A percentile compares a stretch with the other conserved stretches of the same genome.
Evolutionary conservation across 2,113 vertebrate genomes (phyloP).

Genomic region (Brachyhypopomus occidentalis): DNA sequence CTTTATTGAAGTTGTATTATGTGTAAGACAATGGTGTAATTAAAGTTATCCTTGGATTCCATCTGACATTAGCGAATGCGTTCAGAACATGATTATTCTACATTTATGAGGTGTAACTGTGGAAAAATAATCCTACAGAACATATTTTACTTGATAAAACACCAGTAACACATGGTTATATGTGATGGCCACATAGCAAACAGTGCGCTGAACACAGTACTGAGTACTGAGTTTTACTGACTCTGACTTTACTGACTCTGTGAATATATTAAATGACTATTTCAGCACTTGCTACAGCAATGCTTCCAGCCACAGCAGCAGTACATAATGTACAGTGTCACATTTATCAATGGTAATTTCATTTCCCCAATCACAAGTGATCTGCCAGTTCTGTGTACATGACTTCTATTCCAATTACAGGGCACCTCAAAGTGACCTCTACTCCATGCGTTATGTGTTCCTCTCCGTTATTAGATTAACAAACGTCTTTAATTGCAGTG

Average conservation of each 20-base stretch:
- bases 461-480: constrained; percentile 49
- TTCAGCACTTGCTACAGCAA: neutral
- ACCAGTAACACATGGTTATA: no score
- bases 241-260: no score
- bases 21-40: neutral
- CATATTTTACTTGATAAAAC: neutral
- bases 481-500: constrained; percentile 33
- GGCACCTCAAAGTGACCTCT: constrained; percentile 12
- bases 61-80: neutral
- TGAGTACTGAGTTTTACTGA: neutral
- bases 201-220: no score
- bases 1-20: constrained; percentile 14
- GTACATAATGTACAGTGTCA: constrained; percentile 1
- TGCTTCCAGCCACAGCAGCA: neutral
- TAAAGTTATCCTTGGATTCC: neutral
- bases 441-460: constrained; percentile 1
- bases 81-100: neutral
- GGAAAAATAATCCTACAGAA: neutral
- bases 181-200: no score
- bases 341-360: neutral
- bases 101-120: neutral
- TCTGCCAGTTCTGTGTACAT: neutral
- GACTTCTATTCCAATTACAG: neutral
- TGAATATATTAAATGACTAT: neutral
- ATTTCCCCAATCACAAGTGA: neutral